Base-by-base conservation (phyloP, 2,113 vertebrate species). In the Mionectes macconnelli region DNA sequence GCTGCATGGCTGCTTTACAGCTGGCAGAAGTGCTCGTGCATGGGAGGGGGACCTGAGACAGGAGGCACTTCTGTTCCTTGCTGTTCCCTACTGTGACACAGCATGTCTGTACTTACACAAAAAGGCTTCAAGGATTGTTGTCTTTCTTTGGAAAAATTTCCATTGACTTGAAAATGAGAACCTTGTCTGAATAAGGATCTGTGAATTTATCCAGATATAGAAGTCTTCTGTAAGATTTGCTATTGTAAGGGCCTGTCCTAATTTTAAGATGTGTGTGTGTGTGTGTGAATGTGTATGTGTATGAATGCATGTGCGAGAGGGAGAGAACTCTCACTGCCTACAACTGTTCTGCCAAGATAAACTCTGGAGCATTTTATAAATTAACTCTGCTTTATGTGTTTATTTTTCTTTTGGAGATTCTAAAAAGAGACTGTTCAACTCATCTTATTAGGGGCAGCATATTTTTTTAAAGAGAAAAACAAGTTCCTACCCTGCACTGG, bases 401-500 rank as follows among this genome's bases (percentile, higher is more conserved):
- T 98, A 95, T 96, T 98, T 98, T 98, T 96, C 96, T 98, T 96
- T 89, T 70, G 73, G 92, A 97, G 94, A 94, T 97, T 97, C 97
- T 97, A 97, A 97, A 98, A 97, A 90, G 96, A 97, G 88, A 92
- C 91, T 93, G 87, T 96, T 97, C 89, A 94, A 79, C 87, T 95
- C 94, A 95, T 97, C 94, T 97, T 96, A 92, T 80, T 90, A 96
- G 89, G 87, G 90, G 93, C 94, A 95, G 96, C 85, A 60, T 90
- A 89, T 94, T 97, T 93, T 96, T 89, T 88, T 72, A 57, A 95
- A 84, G 85, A 69, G 87, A 90, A 95, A 94, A 95, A 93, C 91
- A 94, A 92, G 91, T 96, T 96, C 94, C 86, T 91, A 84, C 70
- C 68, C 80, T 85, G 37, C 67, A 59, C 74, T 97, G 90, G 94